Evolutionary conservation across 2,113 vertebrate species (phyloP).

Genomic region (Anas platyrhynchos): DNA sequence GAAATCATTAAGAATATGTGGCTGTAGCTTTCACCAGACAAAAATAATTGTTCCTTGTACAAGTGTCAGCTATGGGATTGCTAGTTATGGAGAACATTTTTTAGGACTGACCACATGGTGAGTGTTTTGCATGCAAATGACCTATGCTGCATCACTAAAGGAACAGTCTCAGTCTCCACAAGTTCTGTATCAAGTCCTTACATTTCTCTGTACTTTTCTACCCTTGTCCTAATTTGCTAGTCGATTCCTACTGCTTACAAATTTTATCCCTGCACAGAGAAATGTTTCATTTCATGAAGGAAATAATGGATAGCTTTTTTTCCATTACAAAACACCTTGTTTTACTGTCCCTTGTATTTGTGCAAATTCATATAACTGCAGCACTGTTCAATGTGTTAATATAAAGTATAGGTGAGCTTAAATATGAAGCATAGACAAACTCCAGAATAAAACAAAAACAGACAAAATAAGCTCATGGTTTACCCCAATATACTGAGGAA

Average conservation of each 20-base stretch:
- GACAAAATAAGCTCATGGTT: not conserved
- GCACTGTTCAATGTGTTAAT: not conserved
- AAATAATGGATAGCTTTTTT: not conserved
- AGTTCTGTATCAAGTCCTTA: not conserved
- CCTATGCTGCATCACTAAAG: not conserved
- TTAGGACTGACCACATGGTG: not conserved
- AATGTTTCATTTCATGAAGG: not conserved
- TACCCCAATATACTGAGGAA: not conserved
- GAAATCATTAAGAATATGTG: not conserved
- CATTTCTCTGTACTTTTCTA: not conserved
- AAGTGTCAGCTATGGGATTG: not conserved
- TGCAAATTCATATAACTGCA: not conserved
- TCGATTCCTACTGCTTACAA: not conserved
- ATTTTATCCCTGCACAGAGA: not conserved
- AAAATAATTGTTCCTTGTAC: not conserved
- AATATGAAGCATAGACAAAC: not conserved
- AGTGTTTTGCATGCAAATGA: not conserved
- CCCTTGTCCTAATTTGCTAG: not conserved
- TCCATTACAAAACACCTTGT: not conserved
- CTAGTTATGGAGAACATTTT: not conserved
- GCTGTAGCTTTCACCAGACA: not conserved
- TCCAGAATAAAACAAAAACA: not conserved
- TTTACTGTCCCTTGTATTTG: conserved; percentile 1
- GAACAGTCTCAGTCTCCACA: not conserved
- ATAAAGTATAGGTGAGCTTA: not conserved